Conservation (phyloP, 2,113 vertebrate genomes). For the Pungitius pungitius region DNA sequence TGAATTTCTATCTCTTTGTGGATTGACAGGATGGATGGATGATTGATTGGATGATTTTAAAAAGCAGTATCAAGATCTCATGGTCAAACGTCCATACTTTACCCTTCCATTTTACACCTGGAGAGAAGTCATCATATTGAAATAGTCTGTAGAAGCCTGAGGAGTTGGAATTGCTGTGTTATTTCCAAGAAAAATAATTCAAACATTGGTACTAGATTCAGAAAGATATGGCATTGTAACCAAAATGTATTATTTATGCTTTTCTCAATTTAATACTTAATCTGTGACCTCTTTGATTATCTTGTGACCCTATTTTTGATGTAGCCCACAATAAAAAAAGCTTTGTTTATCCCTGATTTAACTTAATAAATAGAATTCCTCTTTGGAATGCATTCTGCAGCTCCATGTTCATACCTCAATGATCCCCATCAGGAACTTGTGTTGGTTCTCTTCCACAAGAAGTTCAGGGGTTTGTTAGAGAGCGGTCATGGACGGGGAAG, state of each 20-base stretch:
- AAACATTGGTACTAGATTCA: not conserved
- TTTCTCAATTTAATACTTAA: no score
- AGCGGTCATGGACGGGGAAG: slow-evolving; percentile 29
- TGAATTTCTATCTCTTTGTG: not conserved
- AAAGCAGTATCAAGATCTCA: not conserved
- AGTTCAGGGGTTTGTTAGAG: slow-evolving; percentile 23
- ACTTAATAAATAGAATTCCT: not conserved
- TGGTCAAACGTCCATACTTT: not conserved
- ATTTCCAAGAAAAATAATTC: not conserved
- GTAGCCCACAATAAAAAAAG: not conserved
- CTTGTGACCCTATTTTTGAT: no score
- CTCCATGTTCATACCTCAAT: not conserved
- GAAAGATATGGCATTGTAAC: not conserved
- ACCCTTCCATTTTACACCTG: not conserved
- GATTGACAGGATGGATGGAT: not conserved
- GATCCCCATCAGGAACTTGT: not conserved
- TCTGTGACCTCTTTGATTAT: no score
- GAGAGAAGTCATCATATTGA: not conserved
- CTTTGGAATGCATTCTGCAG: not conserved
- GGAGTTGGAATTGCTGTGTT: not conserved
- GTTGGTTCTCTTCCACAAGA: not conserved
- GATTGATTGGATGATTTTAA: not conserved
- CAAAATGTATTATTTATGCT: no score
- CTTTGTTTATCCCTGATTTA: not conserved
- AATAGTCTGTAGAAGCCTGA: no score